Base-by-base conservation (phyloP, 2,113 vertebrate genomes). In the Lynx canadensis region DNA sequence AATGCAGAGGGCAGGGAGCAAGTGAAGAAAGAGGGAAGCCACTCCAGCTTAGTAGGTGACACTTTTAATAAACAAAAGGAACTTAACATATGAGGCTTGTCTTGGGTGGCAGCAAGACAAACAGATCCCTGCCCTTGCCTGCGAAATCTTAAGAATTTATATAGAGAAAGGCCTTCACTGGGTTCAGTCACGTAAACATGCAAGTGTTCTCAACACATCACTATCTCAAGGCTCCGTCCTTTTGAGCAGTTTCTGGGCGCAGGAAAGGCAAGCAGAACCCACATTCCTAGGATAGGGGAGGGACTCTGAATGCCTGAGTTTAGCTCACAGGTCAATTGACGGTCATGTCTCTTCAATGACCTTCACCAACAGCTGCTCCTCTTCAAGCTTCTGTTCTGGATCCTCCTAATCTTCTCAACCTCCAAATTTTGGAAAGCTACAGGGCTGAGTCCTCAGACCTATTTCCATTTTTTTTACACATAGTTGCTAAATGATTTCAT, bases 401-500 rank as follows among this genome's bases (percentile, higher is more conserved):
- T 76, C 25, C 38, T 90, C n/a, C 33, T 73, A 79, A 19, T 89
- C 36, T 96, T 60, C 23, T 41, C 14, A 93, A 19, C n/a, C 29
- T 91, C 33, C 60, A 88, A 50, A 36, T 89, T 91, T 96, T 94
- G 48, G 48, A 71, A 18, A 79, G 25, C 76, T 87, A 90, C 1
- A 29, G 69, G 33, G 36, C 21, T 73, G 27, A 88, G 13, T 68
- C 4, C 31, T 83, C 33, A 0, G 71, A 48, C 4, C 93, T 95
- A 88, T 52, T 95, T 96, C 36, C 6, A 27, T 85, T 33, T 88
- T 60, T 94, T 84, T 63, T 93, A 57, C 16, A 91, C 16, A 57
- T 6, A 55, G 52, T 96, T 92, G 33, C 10, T 91, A 84, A 93
- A 48, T 92, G 31, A 41, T 94, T 25, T 78, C 55, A 96, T 85